A percentile compares a stretch with the other conserved stretches of the same genome.
These are phyloP conservation scores for Lethenteron camtschaticum DNA, from an alignment of 2,113 vertebrate species.

Conservation along the genomic window DNA sequence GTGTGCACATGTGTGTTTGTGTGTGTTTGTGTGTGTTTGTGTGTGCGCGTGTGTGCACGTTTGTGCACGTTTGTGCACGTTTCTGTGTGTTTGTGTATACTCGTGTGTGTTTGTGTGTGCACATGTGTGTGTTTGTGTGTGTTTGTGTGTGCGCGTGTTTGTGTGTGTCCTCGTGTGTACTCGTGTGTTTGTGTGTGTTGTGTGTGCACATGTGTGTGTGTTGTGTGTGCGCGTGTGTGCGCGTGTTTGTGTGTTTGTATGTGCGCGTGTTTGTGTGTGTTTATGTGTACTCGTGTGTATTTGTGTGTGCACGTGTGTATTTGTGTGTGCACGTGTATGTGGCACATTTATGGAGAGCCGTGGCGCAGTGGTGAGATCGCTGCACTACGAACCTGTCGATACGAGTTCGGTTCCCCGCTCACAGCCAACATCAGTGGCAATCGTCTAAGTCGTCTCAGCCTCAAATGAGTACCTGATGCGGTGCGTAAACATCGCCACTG, in stretches of 20 bases:
- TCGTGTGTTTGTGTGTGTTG: not conserved
- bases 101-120: not conserved
- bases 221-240: not conserved
- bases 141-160: not conserved
- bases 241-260: not conserved
- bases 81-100: not conserved
- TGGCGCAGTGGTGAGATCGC: not conserved
- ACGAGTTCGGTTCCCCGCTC: not conserved
- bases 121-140: not conserved
- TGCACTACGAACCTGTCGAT: no score
- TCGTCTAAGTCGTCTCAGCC: conserved; percentile 3
- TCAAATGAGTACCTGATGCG: conserved; percentile 11
- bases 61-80: not conserved
- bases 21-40: not conserved
- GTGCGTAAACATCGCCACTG: no score
- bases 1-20: not conserved
- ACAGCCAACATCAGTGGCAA: not conserved
- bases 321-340: not conserved
- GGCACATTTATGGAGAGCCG: conserved; percentile 6
- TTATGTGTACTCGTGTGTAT: not conserved
- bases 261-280: not conserved
- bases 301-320: not conserved
- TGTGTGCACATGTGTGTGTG: not conserved
- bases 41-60: not conserved
- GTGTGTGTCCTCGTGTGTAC: not conserved